A percentile compares a stretch with the other conserved stretches of the same genome.
phyloP scores from a whole-genome alignment of 2,888 invertebrate genomes.

The Microctonus hyperodae region DNA sequence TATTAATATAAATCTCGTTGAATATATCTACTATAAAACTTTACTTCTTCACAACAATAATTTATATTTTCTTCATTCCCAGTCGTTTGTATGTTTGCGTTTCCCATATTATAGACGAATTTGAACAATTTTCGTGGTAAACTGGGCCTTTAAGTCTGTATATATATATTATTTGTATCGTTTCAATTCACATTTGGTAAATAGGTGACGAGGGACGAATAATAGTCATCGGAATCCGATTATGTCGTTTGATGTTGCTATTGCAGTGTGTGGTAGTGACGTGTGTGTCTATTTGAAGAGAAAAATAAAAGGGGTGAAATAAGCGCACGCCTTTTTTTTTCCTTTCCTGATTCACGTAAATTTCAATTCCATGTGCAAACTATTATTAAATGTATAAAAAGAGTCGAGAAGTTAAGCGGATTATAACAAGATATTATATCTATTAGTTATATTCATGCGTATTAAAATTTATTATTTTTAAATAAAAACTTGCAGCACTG shows the following conservation, averaged over 20 bases:
- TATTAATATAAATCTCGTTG: background rate
- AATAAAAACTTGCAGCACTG: background rate
- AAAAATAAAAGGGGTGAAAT: slow-evolving; percentile 28
- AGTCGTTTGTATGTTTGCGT: slow-evolving; percentile 42
- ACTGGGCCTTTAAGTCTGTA: slow-evolving; percentile 19
- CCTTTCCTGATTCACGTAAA: slow-evolving; percentile 26
- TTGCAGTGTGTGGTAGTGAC: slow-evolving; percentile 20
- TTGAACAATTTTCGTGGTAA: slow-evolving; percentile 39
- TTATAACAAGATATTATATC: background rate
- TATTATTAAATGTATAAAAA: slow-evolving; percentile 11
- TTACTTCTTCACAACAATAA: too few relatives aligned
- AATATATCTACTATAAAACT: background rate
- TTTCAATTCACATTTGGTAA: slow-evolving; percentile 29
- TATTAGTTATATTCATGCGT: background rate
- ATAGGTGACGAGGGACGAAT: slow-evolving; percentile 29
- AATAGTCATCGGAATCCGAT: slow-evolving; percentile 43
- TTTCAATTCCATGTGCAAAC: background rate
- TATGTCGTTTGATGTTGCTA: slow-evolving; percentile 39
- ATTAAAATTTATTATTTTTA: background rate
- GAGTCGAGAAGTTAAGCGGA: slow-evolving; percentile 19
- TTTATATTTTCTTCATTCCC: background rate
- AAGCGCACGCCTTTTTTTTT: slow-evolving; percentile 18
- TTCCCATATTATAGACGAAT: slow-evolving; percentile 50
- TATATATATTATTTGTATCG: background rate
- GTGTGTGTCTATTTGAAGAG: slow-evolving; percentile 1